Conservation (phyloP, 1,140 invertebrate genomes). For the Lineus longissimus region DNA sequence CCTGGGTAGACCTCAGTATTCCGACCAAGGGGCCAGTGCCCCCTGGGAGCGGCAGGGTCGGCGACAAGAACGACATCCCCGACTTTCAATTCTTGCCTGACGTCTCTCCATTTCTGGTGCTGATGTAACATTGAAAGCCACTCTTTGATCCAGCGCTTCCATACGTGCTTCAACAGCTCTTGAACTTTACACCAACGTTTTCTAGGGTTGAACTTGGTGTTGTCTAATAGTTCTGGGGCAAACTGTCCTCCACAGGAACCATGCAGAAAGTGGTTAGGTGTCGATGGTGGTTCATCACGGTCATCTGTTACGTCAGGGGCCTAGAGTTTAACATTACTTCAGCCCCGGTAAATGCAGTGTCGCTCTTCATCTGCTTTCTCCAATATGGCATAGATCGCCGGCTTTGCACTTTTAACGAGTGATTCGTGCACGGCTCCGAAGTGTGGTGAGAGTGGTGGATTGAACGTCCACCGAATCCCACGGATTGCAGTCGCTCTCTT, state of each 20-base stretch:
- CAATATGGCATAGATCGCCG: no score
- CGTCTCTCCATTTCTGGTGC: neutral
- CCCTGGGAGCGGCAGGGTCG: neutral
- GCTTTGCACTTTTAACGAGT: conserved; percentile 1
- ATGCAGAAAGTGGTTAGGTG: conserved; percentile 15
- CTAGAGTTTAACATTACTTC: conserved; percentile 10
- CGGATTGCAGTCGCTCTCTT: neutral
- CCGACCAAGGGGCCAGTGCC: neutral
- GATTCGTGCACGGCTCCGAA: conserved; percentile 7
- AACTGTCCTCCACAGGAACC: conserved; percentile 12
- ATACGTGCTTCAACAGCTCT: conserved; percentile 17
- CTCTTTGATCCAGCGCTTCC: conserved; percentile 17
- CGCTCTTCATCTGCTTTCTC: conserved; percentile 8
- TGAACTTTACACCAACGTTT: conserved; percentile 15
- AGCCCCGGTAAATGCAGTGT: conserved; percentile 10
- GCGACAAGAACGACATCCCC: conserved; percentile 14
- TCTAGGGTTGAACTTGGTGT: neutral
- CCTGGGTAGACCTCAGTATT: neutral
- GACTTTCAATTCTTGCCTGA: conserved; percentile 2
- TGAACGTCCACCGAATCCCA: conserved; percentile 10
- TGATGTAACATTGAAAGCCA: conserved; percentile 6
- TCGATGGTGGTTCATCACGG: conserved; percentile 7
- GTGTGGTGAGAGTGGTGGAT: conserved; percentile 5
- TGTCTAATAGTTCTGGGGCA: conserved; percentile 9
- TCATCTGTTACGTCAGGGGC: conserved; percentile 12